Evolutionary conservation across 2,797 vertebrate genomes (phyloP).

Genomic region (Trichosurus vulpecula): DNA sequence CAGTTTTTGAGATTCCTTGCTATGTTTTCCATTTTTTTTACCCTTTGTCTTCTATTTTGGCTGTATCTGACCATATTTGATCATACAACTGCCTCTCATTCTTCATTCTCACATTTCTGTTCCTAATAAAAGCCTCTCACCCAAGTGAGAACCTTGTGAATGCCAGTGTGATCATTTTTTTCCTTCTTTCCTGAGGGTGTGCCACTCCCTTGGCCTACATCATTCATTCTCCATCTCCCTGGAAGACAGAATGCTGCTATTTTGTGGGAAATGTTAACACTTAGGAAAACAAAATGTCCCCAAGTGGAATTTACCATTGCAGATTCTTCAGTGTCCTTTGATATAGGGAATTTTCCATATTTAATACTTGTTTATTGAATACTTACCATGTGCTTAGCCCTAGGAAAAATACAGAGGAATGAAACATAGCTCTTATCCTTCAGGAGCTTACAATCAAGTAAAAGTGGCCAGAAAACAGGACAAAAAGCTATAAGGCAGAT

Average conservation of each 20-base stretch:
- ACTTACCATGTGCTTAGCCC: not conserved
- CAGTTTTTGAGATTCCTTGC: not conserved
- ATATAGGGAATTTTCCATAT: not conserved
- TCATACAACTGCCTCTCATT: not conserved
- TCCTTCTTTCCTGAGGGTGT: not conserved
- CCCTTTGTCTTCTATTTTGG: constrained; percentile 19
- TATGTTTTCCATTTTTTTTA: not conserved
- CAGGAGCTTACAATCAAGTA: not conserved
- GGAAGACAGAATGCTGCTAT: constrained; percentile 31
- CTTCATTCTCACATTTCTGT: not conserved
- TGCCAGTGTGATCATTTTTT: constrained; percentile 2
- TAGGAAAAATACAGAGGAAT: not conserved
- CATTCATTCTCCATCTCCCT: constrained; percentile 2
- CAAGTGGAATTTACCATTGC: constrained; percentile 1
- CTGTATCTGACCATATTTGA: not conserved
- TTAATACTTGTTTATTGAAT: not conserved
- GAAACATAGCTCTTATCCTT: not conserved
- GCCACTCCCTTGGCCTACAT: not conserved
- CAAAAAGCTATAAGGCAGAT: not conserved
- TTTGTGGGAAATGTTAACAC: constrained; percentile 1
- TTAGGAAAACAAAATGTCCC: constrained; percentile 19
- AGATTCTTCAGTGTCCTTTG: constrained; percentile 3
- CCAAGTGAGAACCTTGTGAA: constrained; percentile 6
- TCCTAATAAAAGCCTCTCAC: constrained; percentile 14
- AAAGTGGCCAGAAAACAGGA: not conserved